Evolutionary conservation across 2,888 invertebrate genomes (phyloP), one percentile per base, ranked within the genome.

Genomic region (Epicampocera succincta): DNA sequence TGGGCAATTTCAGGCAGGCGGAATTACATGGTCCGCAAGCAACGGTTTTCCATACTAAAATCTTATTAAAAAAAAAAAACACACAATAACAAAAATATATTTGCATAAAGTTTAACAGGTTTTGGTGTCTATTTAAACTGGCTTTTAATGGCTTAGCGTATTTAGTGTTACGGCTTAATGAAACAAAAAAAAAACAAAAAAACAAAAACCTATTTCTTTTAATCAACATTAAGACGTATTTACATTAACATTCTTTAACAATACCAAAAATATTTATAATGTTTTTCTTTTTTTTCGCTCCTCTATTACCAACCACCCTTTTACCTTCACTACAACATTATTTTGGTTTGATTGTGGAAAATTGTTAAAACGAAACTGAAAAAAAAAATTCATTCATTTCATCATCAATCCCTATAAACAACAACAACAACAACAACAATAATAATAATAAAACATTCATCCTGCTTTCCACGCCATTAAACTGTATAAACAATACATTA

Each of bases 401-500:
- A 74, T 73, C 84, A 82, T 40, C 56, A 78, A 78, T 78, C 74
- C 81, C 42, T 42, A 38, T 60, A 66, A 56, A 61, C 44, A 54
- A 52, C 48, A 56, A 56, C 44, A 56, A 74, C 21, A 75, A 74
- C 56, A 74, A 58, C 25, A 25, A 56, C 44, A 56, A 74, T 15
- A 75, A 74, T 33, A 74, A 58, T 5, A 25, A 25, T 25, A 25
- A 25, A 25, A 63, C 19, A 21, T 58, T 46, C 58, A 77, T 78
- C 69, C 82, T 66, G 65, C 48, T 69, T 74, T 78, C 77, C 81
- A 82, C 69, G 69, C 69, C 77, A 78, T 78, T 78, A 74, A 82
- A 78, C 29, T 19, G 13, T 60, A 42, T 25, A 33, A 15, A 61
- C 38, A 29, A 25, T n/a, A 15, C 29, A 61, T 63, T 50, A 66